These are phyloP conservation scores for Chrysemys picta DNA, from an alignment of 2,113 vertebrate species.

Conservation along the genomic window DNA sequence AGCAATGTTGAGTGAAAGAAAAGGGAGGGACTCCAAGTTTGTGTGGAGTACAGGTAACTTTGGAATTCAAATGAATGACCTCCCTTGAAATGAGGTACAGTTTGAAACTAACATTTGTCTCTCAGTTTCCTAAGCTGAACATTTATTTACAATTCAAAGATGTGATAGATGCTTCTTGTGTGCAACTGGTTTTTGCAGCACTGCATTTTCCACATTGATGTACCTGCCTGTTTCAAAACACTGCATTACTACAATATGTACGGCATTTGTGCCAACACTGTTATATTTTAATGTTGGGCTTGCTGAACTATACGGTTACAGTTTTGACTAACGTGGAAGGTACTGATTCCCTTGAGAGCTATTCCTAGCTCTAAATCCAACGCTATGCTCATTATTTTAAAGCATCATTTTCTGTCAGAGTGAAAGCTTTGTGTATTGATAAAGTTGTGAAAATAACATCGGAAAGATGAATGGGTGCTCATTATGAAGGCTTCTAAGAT, in stretches of 20 bases:
- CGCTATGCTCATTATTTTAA: not conserved
- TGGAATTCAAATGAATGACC: not conserved
- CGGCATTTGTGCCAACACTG: not conserved
- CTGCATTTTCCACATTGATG: not conserved
- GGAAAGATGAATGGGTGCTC: not conserved
- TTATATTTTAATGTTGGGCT: not conserved
- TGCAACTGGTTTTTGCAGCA: not conserved
- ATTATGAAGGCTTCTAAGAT: not conserved
- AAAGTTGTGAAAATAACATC: not conserved
- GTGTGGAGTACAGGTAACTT: not conserved
- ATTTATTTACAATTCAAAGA: not conserved
- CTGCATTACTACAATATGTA: not conserved
- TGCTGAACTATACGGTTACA: not conserved
- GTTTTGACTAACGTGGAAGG: not conserved
- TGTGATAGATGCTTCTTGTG: not conserved
- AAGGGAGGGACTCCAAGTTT: not conserved
- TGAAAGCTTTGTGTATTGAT: not conserved
- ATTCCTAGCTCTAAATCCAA: not conserved
- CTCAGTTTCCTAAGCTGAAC: not conserved
- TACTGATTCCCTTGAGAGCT: not conserved
- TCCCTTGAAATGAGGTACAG: not conserved
- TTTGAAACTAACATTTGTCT: not conserved
- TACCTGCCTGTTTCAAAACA: not conserved
- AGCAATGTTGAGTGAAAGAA: not conserved
- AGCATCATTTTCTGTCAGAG: not conserved